phyloP scores from a whole-genome alignment of 2,797 vertebrate species.

The Parauchenoglanis ngamensis region DNA sequence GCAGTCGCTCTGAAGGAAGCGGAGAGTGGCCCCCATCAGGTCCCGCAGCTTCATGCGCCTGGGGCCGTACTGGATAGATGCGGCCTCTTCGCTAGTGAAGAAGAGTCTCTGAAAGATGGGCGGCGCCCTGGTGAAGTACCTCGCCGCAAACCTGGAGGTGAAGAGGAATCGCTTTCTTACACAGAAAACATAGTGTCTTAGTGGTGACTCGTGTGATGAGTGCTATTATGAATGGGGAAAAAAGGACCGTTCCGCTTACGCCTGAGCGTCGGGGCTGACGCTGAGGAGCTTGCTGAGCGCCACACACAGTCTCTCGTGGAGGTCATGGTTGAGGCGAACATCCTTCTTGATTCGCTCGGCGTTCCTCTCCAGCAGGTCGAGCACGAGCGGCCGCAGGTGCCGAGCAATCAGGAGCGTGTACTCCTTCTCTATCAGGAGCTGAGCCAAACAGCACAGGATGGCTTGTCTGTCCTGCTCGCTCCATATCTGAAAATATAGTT shows the following conservation, averaged over 20 bases:
- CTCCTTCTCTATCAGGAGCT: constrained; percentile 90
- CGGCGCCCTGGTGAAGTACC: constrained; percentile 86
- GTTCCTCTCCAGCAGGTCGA: constrained; percentile 93
- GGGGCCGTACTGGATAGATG: constrained; percentile 87
- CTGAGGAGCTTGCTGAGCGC: constrained; percentile 90
- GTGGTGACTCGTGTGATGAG: not conserved
- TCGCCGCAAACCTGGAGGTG: constrained; percentile 83
- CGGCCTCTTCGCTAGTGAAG: constrained; percentile 89
- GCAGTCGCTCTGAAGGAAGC: constrained; percentile 87
- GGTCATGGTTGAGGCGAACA: constrained; percentile 86
- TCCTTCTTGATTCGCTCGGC: constrained; percentile 82
- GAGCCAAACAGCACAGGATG: constrained; percentile 82
- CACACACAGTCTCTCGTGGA: constrained; percentile 93
- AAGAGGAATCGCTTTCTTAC: not conserved
- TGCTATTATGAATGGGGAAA: not conserved
- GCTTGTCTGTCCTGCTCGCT: constrained; percentile 87
- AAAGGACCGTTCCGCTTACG: constrained; percentile 77
- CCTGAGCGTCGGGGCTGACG: constrained; percentile 85
- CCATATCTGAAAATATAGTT: constrained; percentile 79
- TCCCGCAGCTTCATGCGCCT: constrained; percentile 95
- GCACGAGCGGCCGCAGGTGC: constrained; percentile 85
- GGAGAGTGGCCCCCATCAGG: constrained; percentile 93
- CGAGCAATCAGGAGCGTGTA: constrained; percentile 84
- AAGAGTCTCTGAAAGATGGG: constrained; percentile 97
- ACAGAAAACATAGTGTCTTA: not conserved